phyloP scores from a whole-genome alignment of 2,888 invertebrate species.

The Teinopalpus imperialis region DNA sequence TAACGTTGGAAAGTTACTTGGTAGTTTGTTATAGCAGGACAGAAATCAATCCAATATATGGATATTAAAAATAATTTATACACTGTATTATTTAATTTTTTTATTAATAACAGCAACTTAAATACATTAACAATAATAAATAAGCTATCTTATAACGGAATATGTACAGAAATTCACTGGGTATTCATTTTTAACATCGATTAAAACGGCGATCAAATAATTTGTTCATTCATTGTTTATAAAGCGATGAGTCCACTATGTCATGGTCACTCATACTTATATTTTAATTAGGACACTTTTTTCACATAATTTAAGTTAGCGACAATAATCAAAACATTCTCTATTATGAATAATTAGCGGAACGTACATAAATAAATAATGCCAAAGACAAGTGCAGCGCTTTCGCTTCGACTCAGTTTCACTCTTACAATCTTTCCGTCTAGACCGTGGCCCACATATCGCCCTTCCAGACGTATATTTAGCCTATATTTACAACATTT shows the following conservation, averaged over 20 bases:
- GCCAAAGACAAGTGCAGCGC: constrained; percentile 38
- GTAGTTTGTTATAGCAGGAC: too few relatives aligned
- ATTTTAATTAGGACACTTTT: too few relatives aligned
- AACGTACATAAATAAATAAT: constrained; percentile 58
- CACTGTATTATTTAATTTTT: constrained; percentile 32
- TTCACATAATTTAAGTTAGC: too few relatives aligned
- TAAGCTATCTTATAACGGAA: constrained; percentile 53
- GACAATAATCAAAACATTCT: constrained; percentile 7
- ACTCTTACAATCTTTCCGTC: constrained; percentile 38
- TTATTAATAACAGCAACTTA: constrained; percentile 41
- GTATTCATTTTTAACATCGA: constrained; percentile 37
- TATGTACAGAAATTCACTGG: constrained; percentile 76
- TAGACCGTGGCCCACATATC: constrained; percentile 28
- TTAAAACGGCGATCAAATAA: constrained; percentile 4
- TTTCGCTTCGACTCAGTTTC: constrained; percentile 45
- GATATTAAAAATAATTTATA: too few relatives aligned
- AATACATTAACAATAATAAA: constrained; percentile 61
- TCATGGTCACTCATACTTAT: too few relatives aligned
- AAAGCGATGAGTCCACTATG: too few relatives aligned
- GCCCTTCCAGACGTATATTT: constrained; percentile 36
- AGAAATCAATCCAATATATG: background rate
- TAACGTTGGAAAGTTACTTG: constrained; percentile 23
- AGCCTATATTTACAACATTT: constrained; percentile 53
- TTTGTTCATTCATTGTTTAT: too few relatives aligned
- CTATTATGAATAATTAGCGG: constrained; percentile 48